These are phyloP conservation scores for Protonemura montana DNA, from an alignment of 2,888 invertebrate genomes.

Conservation along the genomic window DNA sequence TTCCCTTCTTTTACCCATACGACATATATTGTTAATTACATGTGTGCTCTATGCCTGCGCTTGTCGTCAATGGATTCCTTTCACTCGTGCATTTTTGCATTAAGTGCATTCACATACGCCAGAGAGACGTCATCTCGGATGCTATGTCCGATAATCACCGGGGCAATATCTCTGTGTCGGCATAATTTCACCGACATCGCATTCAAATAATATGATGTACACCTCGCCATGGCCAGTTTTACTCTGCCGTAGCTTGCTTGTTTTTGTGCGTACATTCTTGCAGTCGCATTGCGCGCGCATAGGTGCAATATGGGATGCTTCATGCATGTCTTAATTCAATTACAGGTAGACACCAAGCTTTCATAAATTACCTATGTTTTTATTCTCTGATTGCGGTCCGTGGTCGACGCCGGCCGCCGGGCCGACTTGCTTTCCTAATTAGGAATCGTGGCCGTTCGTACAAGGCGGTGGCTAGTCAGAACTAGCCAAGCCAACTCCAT, in stretches of 20 bases:
- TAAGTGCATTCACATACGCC: neutral
- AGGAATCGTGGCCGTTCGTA: constrained; percentile 16
- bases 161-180: neutral
- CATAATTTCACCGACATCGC: neutral
- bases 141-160: neutral
- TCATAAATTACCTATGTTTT: neutral
- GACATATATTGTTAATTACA: constrained; percentile 13
- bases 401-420: neutral
- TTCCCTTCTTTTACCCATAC: neutral
- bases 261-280: neutral
- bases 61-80: too few relatives aligned
- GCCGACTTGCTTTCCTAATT: constrained; percentile 12
- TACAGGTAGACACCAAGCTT: neutral
- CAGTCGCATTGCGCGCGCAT: neutral
- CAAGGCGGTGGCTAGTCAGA: constrained; percentile 18
- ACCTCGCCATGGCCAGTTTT: neutral
- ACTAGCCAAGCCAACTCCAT: neutral
- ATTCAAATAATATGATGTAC: neutral
- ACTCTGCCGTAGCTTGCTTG: neutral
- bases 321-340: neutral
- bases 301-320: neutral
- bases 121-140: neutral
- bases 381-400: neutral
- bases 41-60: too few relatives aligned
- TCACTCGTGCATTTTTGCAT: constrained; percentile 12